A percentile compares a stretch with the other conserved stretches of the same genome.
These are phyloP conservation scores for Mormyrus lacerda DNA, from an alignment of 2,113 vertebrate genomes.

Conservation along the genomic window DNA sequence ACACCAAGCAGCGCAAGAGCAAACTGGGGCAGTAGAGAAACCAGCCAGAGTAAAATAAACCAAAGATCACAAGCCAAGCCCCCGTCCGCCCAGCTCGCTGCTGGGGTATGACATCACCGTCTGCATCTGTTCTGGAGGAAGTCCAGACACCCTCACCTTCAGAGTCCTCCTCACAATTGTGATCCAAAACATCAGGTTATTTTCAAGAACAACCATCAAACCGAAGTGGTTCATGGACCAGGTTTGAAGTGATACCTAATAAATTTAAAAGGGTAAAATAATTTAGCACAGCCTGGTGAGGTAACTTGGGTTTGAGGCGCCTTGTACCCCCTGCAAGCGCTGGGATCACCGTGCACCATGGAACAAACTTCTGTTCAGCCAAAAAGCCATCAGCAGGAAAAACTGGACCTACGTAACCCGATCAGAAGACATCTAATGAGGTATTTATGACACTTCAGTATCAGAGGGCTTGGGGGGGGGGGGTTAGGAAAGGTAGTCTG, in stretches of 20 bases:
- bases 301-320: background rate
- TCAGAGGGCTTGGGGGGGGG: background rate
- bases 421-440: background rate
- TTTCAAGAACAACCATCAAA: background rate
- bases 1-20: conserved; percentile 3
- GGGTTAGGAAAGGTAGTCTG: background rate
- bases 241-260: background rate
- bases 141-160: background rate
- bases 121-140: background rate
- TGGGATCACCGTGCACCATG: background rate
- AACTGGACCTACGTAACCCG: background rate
- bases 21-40: background rate
- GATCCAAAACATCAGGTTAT: background rate
- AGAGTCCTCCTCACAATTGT: background rate
- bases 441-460: background rate
- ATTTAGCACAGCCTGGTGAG: background rate
- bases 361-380: background rate
- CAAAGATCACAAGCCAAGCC: background rate
- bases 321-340: background rate
- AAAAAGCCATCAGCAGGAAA: background rate
- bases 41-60: background rate
- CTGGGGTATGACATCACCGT: background rate
- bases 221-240: background rate
- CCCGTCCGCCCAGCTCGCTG: background rate
- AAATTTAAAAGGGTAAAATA: background rate